Evolutionary conservation across 2,888 invertebrate genomes (phyloP), one percentile per base, ranked within the genome.

Genomic region (Eudemis profundana): DNA sequence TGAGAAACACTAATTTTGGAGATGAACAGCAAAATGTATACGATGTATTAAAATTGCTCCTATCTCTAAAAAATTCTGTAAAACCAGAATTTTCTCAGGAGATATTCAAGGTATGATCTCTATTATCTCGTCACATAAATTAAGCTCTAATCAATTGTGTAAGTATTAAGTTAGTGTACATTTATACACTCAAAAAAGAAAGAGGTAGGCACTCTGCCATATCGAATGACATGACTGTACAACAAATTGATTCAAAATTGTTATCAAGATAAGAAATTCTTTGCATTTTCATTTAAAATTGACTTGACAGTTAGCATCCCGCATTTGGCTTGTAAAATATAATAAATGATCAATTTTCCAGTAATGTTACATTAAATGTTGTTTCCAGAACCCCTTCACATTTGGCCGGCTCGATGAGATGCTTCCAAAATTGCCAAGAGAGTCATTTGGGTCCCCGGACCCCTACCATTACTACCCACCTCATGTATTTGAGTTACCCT

Each of bases 381-480:
- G 21, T 40, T 87, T 89, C 65, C 81, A 93, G 93, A 86, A 78
- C 70, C 93, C 93, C 12, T 93, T 92, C 70, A 81, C 87, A 64
- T 92, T 90, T 81, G 93, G 93, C 0, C 74, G 86, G 1, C 69
- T 91, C 0, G 83, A 90, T 74, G 82, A 89, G 68, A 91, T 93
- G 89, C 79, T 93, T 2, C 92, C 92, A 1, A 89, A 83, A 47
- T 87, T 86, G 0, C 79, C 75, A 5, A 74, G 75, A 47, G 87
- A 88, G 69, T 54, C 69, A 1, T 89, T 87, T 80, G 89, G 90
- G 0, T 92, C 91, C 1, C 84, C 89, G 1, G 82, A 90, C 62
- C 93, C 93, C 4, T 93, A 93, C 67, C 72, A 90, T 19, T 90
- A 88, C 67, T 93, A 76, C 69, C 93, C 93, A 0, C 79, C 88